Evolutionary conservation across 2,797 vertebrate species (phyloP).

Genomic region (Microctenopoma lineatum): DNA sequence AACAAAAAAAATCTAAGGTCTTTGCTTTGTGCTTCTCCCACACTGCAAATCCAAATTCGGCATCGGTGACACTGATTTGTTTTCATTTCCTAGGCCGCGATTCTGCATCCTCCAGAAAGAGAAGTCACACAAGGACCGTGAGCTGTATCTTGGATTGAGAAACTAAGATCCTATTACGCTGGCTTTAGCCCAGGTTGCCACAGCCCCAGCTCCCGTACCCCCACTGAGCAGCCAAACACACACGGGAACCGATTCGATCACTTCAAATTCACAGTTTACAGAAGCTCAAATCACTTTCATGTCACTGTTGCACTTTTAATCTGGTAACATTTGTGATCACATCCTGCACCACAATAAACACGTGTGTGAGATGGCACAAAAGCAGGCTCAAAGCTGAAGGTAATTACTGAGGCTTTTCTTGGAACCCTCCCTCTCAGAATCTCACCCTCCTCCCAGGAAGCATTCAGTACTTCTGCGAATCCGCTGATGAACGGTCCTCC

Average conservation of each 20-base stretch:
- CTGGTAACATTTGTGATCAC: slow-evolving; percentile 21
- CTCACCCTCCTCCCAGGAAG: slow-evolving; percentile 85
- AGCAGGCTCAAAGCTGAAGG: slow-evolving; percentile 84
- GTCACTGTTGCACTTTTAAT: slow-evolving; percentile 40
- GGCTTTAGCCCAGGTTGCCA: slow-evolving; percentile 65
- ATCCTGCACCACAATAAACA: slow-evolving; percentile 42
- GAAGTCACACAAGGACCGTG: slow-evolving; percentile 47
- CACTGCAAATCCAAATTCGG: neutral
- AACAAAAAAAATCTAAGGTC: neutral
- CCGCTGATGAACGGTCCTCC: slow-evolving; percentile 80
- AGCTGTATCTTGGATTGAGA: slow-evolving; percentile 67
- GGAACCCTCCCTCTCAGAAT: slow-evolving; percentile 85
- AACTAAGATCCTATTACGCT: slow-evolving; percentile 76
- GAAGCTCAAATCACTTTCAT: slow-evolving; percentile 17
- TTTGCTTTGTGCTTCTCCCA: neutral
- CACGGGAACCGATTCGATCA: slow-evolving; percentile 24
- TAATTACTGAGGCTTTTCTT: slow-evolving; percentile 88
- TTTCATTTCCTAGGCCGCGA: slow-evolving; percentile 82
- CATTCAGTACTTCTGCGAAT: slow-evolving; percentile 84
- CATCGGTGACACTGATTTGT: slow-evolving; percentile 2
- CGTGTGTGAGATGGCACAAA: slow-evolving; percentile 48
- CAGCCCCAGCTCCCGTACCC: slow-evolving; percentile 49
- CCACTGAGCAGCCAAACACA: slow-evolving; percentile 38
- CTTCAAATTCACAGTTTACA: slow-evolving; percentile 29
- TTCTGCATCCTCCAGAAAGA: slow-evolving; percentile 84